phyloP scores from a whole-genome alignment of 1,140 invertebrate genomes.

The Orussus abietinus region DNA sequence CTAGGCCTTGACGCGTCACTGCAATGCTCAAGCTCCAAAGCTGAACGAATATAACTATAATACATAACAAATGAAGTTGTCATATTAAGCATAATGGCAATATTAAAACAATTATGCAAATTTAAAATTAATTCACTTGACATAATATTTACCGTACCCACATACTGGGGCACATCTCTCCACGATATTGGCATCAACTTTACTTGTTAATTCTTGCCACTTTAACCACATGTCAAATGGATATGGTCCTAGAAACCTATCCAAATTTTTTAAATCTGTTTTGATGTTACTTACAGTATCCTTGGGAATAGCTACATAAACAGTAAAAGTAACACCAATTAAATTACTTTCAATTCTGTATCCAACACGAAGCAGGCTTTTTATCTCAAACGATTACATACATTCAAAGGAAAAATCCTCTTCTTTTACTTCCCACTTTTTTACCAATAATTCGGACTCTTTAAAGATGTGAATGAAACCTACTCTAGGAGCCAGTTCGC shows the following conservation, averaged over 20 bases:
- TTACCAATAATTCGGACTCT: slow-evolving; percentile 77
- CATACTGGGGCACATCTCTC: slow-evolving; percentile 42
- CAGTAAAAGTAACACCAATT: slow-evolving; percentile 3
- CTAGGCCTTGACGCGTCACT: slow-evolving; percentile 61
- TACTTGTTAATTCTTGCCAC: slow-evolving; percentile 75
- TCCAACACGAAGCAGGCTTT: slow-evolving; percentile 3
- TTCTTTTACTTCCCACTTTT: slow-evolving; percentile 73
- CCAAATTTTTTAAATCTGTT: slow-evolving; percentile 73
- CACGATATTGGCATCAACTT: slow-evolving; percentile 31
- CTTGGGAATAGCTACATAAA: slow-evolving; percentile 53
- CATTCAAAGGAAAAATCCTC: slow-evolving; percentile 65
- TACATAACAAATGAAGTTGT: slow-evolving; percentile 4
- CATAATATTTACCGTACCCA: slow-evolving; percentile 29
- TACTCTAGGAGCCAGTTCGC: slow-evolving; percentile 63
- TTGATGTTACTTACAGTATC: slow-evolving; percentile 61
- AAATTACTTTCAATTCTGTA: background rate
- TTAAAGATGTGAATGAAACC: slow-evolving; percentile 91
- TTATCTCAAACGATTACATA: slow-evolving; percentile 26
- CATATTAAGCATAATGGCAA: slow-evolving; percentile 1
- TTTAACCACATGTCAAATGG: slow-evolving; percentile 84
- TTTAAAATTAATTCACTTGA: background rate
- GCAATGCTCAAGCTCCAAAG: slow-evolving; percentile 66
- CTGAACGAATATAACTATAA: slow-evolving; percentile 55
- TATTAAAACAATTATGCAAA: background rate
- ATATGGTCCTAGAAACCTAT: slow-evolving; percentile 83